These are phyloP conservation scores for Aplodontia rufa DNA, from an alignment of 2,113 vertebrate species.

Conservation along the genomic window DNA sequence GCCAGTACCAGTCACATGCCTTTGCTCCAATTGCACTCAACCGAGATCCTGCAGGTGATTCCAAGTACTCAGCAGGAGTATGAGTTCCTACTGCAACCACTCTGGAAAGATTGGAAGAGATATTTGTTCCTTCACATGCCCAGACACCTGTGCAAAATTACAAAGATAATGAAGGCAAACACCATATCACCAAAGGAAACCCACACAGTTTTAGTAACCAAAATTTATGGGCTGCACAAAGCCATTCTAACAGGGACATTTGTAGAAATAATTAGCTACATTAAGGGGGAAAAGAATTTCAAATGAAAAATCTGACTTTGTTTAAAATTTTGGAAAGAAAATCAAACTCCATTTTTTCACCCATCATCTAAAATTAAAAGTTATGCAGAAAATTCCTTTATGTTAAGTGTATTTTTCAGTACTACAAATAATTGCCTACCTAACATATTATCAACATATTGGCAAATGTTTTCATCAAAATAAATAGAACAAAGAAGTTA, in stretches of 20 bases:
- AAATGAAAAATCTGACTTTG: neutral
- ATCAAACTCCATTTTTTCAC: neutral
- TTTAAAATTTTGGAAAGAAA: neutral
- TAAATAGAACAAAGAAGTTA: neutral
- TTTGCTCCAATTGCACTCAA: neutral
- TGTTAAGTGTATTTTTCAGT: neutral
- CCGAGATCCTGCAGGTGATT: neutral
- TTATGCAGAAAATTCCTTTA: neutral
- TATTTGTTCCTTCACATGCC: neutral
- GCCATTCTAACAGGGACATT: neutral
- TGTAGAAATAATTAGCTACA: neutral
- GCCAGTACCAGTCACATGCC: neutral
- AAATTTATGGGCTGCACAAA: neutral
- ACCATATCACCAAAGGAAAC: neutral
- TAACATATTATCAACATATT: neutral
- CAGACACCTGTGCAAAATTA: neutral
- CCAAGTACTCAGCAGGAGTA: neutral
- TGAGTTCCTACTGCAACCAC: neutral
- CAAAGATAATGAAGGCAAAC: neutral
- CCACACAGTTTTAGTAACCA: neutral
- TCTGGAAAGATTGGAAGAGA: too few species aligned
- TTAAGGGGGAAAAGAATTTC: neutral
- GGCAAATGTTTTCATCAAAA: neutral
- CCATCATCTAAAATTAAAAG: neutral
- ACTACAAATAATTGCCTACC: neutral